Percentiles rank a stretch among this genome's conserved stretches.
These are phyloP conservation scores for Parasteatoda lunata DNA, from an alignment of 2,888 invertebrate species.

Conservation along the genomic window DNA sequence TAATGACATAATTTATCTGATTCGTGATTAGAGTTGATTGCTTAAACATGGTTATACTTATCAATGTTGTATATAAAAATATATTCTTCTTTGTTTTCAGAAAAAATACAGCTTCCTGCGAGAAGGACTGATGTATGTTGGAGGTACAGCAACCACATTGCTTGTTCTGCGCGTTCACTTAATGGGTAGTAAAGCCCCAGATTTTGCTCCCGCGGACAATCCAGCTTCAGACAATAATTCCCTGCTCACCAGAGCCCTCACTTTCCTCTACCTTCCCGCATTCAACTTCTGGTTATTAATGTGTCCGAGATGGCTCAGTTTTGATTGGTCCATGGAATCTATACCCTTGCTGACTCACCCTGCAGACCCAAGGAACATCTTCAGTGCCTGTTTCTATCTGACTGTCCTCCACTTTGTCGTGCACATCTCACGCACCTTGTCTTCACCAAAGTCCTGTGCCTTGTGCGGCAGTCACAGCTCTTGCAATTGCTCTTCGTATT, in stretches of 20 bases:
- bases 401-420: constrained; percentile 71
- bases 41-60: no score
- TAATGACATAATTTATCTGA: no score
- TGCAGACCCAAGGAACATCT: constrained; percentile 81
- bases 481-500: constrained; percentile 28
- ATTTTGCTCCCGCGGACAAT: constrained; percentile 95
- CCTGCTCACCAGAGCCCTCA: constrained; percentile 86
- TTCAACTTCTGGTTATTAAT: constrained; percentile 91
- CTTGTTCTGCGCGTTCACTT: constrained; percentile 85
- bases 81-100: constrained; percentile 65
- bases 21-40: no score
- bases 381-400: constrained; percentile 84
- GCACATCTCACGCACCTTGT: constrained; percentile 39
- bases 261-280: constrained; percentile 92
- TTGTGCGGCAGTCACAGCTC: constrained; percentile 23
- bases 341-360: constrained; percentile 89
- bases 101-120: constrained; percentile 72
- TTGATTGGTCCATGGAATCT: constrained; percentile 99
- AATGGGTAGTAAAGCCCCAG: constrained; percentile 81
- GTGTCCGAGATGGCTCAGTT: constrained; percentile 90
- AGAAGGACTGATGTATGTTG: constrained; percentile 76
- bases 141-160: constrained; percentile 81
- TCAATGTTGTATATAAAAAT: no score
- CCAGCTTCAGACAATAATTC: constrained; percentile 91
- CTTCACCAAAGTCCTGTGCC: constrained; percentile 29